A percentile compares a stretch with the other conserved stretches of the same genome.
Conservation (phyloP, 2,113 vertebrate species). For the Clarias gariepinus region DNA sequence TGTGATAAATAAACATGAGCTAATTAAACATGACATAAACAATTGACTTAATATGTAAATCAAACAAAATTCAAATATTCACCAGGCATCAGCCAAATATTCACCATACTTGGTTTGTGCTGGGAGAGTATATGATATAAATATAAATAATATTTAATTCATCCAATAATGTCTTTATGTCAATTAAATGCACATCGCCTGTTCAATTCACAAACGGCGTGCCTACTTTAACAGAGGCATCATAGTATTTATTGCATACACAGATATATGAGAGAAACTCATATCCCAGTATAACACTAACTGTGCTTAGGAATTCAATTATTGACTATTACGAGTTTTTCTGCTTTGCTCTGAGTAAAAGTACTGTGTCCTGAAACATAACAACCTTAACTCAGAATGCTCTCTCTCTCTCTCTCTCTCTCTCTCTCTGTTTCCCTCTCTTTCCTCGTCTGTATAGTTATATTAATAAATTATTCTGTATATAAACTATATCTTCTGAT, state of each 20-base stretch:
- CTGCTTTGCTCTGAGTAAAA: not conserved
- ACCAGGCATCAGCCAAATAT: not conserved
- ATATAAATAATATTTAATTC: too few species aligned
- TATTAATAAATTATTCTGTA: not conserved
- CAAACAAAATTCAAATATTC: too few species aligned
- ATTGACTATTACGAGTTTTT: not conserved
- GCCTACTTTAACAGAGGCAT: not conserved
- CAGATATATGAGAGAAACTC: not conserved
- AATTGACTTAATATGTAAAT: not conserved
- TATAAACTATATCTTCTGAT: not conserved
- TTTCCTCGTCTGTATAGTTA: not conserved
- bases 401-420: not conserved
- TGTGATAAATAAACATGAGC: not conserved
- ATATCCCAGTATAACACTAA: not conserved
- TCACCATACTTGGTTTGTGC: not conserved
- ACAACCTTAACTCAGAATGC: conserved; percentile 8
- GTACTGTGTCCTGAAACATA: not conserved
- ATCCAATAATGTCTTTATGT: not conserved
- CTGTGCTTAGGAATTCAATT: not conserved
- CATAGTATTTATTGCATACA: not conserved
- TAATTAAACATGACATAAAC: not conserved
- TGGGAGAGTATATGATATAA: not conserved
- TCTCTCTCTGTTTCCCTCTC: not conserved
- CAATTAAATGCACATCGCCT: not conserved
- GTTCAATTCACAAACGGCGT: not conserved